Evolutionary conservation across 2,888 invertebrate species (phyloP), one percentile per base, ranked within the genome.

Genomic region (Drosophila heteroneura): DNA sequence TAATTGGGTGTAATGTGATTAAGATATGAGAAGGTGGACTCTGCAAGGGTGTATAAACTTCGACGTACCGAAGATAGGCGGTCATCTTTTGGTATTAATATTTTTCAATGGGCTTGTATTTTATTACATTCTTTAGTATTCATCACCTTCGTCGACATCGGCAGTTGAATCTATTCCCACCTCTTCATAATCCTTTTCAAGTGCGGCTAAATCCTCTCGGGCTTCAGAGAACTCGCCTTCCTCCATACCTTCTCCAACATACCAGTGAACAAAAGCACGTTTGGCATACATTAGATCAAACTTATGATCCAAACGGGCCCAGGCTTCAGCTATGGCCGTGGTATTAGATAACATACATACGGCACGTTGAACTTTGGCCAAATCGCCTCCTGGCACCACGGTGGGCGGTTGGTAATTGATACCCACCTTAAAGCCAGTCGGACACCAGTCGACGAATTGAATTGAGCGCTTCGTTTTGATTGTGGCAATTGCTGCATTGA

Each of bases 321-420:
- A 99, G 37, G 98, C 98, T 93, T 98, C 98, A 5, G 98, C 98
- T 91, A 99, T 98, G 79, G 98, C 98, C 1, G 98, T 99, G 57
- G 98, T 99, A 94, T 99, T 99, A 90, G 98, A 98, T 93, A 99
- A 94, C 98, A 99, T 99, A 95, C 99, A 99, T 12, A 99, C 98
- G 19, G 98, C 98, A 61, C 98, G 96, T 93, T 98, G 97, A 2
- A 98, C 98, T 94, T 98, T 98, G 75, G 98, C 98, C 90, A 97
- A 94, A 93, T 98, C 98, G 0, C 98, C 98, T 26, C 98, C 97
- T 0, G 98, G 98, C 0, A 98, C 98, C 61, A 97, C 97, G 0
- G 97, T 97, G 6, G 97, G 97, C 32, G 97, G 97, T 93, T 98
- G 97, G 94, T 98, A 98, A 94, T 98, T 98, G 93, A 97, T 97